Evolutionary conservation across 2,888 invertebrate species (phyloP).

Genomic region (Endomychus coccineus): DNA sequence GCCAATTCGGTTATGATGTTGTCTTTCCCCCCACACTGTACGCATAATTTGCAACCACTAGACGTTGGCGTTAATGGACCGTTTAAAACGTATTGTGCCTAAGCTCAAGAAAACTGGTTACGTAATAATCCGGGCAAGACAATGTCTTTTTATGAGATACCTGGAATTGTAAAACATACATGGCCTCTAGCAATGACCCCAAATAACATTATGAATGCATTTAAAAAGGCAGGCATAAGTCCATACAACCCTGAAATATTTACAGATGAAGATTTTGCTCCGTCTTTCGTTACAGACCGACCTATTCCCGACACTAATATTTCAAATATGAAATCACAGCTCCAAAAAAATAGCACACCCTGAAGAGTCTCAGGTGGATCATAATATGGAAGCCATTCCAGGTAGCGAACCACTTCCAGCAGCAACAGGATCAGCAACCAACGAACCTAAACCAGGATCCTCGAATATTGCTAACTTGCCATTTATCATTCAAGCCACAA

Average conservation of each 20-base stretch:
- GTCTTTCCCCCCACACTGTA: conserved; percentile 30
- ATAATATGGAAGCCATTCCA: too few species aligned
- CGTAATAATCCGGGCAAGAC: conserved; percentile 14
- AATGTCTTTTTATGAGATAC: conserved; percentile 11
- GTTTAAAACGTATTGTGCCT: conserved; percentile 18
- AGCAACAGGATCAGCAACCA: too few species aligned
- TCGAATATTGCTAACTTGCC: too few species aligned
- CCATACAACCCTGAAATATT: conserved; percentile 6
- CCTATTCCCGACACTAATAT: too few species aligned
- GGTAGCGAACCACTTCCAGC: too few species aligned
- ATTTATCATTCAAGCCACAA: too few species aligned
- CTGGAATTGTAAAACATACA: conserved; percentile 8
- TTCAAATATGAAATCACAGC: too few species aligned
- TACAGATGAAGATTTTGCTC: conserved; percentile 8
- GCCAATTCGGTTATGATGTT: conserved; percentile 25
- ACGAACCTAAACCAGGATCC: too few species aligned
- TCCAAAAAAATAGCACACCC: too few species aligned
- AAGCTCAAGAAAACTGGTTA: conserved; percentile 9
- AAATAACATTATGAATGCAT: conserved; percentile 6
- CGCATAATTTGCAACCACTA: conserved; percentile 23
- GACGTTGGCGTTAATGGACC: conserved; percentile 23
- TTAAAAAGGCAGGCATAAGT: conserved; percentile 5
- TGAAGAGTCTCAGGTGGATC: too few species aligned
- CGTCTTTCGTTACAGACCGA: conserved; percentile 9
- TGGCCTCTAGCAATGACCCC: conserved; percentile 8